A percentile compares a stretch with the other conserved stretches of the same genome.
phyloP scores from a whole-genome alignment of 2,888 invertebrate species.

The Acronicta psi region DNA sequence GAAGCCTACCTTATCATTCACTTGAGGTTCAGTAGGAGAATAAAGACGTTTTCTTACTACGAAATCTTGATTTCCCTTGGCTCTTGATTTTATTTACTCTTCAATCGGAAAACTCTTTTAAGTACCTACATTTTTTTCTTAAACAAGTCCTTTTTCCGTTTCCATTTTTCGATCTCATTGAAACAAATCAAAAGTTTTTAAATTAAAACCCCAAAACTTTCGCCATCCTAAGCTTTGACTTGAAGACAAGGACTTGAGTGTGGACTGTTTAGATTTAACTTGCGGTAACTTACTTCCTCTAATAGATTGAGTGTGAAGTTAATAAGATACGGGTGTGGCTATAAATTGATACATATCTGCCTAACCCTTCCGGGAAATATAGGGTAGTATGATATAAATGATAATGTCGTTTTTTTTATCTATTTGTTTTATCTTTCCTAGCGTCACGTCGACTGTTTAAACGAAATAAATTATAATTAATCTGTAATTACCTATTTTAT shows the following conservation, averaged over 20 bases:
- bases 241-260: background rate
- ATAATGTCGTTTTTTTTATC: too few relatives aligned
- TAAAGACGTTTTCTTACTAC: constrained; percentile 25
- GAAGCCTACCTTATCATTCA: constrained; percentile 4
- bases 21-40: constrained; percentile 22
- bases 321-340: too few relatives aligned
- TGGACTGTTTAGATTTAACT: constrained; percentile 13
- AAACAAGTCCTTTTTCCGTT: constrained; percentile 13
- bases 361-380: too few relatives aligned
- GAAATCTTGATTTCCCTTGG: constrained; percentile 34
- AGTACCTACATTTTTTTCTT: constrained; percentile 9
- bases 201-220: constrained; percentile 8
- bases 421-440: too few relatives aligned
- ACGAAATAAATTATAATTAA: too few relatives aligned
- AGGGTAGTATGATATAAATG: too few relatives aligned
- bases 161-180: constrained; percentile 11
- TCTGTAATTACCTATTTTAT: too few relatives aligned
- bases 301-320: background rate
- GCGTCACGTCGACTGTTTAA: too few relatives aligned
- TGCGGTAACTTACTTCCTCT: background rate
- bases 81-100: constrained; percentile 33
- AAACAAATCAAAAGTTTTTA: constrained; percentile 14
- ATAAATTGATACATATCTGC: too few relatives aligned
- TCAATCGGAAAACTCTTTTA: constrained; percentile 25
- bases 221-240: constrained; percentile 10